phyloP scores from a whole-genome alignment of 2,113 vertebrate genomes.

The Paralichthys olivaceus region DNA sequence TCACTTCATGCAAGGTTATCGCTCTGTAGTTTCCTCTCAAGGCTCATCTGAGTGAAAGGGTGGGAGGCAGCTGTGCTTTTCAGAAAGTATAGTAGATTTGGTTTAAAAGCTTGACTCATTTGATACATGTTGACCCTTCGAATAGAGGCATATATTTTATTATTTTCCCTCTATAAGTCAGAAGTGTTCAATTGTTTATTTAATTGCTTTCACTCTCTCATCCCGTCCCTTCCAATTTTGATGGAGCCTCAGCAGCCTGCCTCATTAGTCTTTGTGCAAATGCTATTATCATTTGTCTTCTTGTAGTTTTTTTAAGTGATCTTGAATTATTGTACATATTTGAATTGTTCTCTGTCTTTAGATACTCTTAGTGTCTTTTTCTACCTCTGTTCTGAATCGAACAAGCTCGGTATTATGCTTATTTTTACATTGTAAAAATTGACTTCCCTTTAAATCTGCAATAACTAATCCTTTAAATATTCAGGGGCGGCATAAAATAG shows the following conservation, averaged over 20 bases:
- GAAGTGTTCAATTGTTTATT: too few species aligned
- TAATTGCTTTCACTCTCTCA: neutral
- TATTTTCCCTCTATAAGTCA: neutral
- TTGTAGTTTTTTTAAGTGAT: too few species aligned
- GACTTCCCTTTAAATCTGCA: too few species aligned
- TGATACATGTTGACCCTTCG: neutral
- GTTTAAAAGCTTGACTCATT: neutral
- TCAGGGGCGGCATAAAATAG: too few species aligned
- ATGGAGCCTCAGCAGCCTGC: neutral
- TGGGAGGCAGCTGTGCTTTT: constrained; percentile 6
- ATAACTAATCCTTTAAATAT: too few species aligned
- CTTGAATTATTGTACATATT: too few species aligned
- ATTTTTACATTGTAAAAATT: too few species aligned
- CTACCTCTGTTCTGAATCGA: too few species aligned
- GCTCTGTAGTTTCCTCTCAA: neutral
- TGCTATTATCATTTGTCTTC: too few species aligned
- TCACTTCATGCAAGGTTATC: neutral
- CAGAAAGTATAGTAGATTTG: constrained; percentile 1
- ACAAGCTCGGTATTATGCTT: too few species aligned
- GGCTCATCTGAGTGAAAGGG: neutral
- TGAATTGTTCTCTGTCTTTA: too few species aligned
- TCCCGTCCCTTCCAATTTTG: neutral
- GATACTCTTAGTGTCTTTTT: too few species aligned
- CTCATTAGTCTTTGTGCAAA: neutral
- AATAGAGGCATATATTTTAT: neutral